Conservation (phyloP, 2,113 vertebrate genomes). For the Cyphomyrus discorhynchus region DNA sequence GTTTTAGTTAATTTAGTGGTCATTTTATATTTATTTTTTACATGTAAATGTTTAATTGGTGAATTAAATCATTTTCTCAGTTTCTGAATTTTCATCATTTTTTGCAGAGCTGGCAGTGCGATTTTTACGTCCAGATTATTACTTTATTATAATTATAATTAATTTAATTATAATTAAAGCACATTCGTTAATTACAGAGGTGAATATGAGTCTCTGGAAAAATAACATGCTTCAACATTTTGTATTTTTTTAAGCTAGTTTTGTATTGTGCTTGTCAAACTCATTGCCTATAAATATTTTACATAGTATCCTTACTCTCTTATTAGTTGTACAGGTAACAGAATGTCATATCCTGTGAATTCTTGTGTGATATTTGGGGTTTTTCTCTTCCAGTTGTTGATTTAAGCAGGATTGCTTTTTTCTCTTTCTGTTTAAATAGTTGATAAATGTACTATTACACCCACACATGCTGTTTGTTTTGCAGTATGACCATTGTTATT, state of each 20-base stretch:
- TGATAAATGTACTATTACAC: neutral
- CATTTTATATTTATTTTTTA: neutral
- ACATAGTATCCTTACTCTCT: neutral
- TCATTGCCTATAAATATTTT: neutral
- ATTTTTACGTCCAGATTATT: neutral
- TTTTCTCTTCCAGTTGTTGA: neutral
- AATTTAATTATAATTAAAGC: neutral
- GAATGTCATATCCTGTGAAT: neutral
- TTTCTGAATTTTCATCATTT: neutral
- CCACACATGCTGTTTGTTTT: neutral
- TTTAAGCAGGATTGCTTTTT: neutral
- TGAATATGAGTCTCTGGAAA: neutral
- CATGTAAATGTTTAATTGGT: neutral
- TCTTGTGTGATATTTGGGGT: neutral
- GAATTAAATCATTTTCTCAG: neutral
- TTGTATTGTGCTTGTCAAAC: slow-evolving; percentile 30
- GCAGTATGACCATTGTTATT: neutral
- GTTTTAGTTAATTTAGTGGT: neutral
- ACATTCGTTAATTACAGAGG: slow-evolving; percentile 22
- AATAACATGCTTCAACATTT: slow-evolving; percentile 28
- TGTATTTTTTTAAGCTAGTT: slow-evolving; percentile 27
- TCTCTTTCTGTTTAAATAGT: neutral
- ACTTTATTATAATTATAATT: neutral
- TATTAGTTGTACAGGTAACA: neutral
- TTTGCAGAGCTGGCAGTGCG: neutral